Percentiles rank a stretch among this genome's conserved stretches.
Evolutionary conservation across 2,888 invertebrate genomes (phyloP).

Genomic region (Andrena flavipes): DNA sequence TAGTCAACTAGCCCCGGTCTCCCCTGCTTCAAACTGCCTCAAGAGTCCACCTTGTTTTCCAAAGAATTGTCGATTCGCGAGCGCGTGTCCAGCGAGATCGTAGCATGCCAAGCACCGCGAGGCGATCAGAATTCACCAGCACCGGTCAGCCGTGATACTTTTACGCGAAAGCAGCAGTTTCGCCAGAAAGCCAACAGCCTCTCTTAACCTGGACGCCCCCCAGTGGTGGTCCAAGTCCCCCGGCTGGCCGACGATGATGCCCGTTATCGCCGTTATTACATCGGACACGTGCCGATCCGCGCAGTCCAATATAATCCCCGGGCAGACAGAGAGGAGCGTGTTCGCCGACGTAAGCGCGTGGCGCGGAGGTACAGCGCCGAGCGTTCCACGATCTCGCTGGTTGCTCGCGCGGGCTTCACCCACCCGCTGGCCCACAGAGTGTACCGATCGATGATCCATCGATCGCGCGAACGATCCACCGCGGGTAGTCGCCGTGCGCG

Average conservation of each 20-base stretch:
- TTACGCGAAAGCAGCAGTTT: conserved; percentile 37
- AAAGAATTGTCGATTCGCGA: conserved; percentile 12
- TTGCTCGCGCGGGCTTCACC: conserved; percentile 53
- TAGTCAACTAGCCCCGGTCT: too few relatives aligned
- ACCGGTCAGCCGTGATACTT: conserved; percentile 27
- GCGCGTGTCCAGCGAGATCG: not conserved
- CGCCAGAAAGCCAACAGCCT: conserved; percentile 5
- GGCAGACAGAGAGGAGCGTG: not conserved
- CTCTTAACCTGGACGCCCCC: not conserved
- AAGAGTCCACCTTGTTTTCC: conserved; percentile 12
- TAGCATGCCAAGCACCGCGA: conserved; percentile 14
- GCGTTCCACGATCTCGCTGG: conserved; percentile 24
- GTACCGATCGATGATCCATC: conserved; percentile 72
- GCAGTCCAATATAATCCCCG: conserved; percentile 52
- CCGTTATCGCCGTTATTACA: conserved; percentile 59
- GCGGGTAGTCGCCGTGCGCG: conserved; percentile 53
- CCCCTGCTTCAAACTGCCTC: not conserved
- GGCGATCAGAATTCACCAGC: conserved; percentile 42
- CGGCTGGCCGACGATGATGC: conserved; percentile 35
- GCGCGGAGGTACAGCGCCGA: conserved; percentile 24
- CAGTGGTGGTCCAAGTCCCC: not conserved
- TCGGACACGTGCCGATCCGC: conserved; percentile 58
- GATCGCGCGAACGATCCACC: conserved; percentile 72
- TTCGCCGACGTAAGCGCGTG: conserved; percentile 13
- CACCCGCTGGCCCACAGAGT: conserved; percentile 60